Evolutionary conservation across 64 coral and sea anemone species (phyloP).

Genomic region (Cladopsammia gracilis): DNA sequence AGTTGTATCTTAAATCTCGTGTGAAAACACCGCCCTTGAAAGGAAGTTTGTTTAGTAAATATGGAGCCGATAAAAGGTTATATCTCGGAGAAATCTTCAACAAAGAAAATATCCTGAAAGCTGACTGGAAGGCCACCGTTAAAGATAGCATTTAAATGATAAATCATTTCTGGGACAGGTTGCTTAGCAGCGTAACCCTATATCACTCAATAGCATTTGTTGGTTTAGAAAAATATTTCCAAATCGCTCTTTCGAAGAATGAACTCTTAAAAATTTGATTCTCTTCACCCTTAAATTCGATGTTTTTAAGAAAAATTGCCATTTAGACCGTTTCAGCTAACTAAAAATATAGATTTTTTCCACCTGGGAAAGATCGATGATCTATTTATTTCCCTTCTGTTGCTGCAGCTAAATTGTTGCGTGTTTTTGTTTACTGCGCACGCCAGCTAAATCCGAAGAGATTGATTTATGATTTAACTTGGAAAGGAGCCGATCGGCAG

Average conservation of each 20-base stretch:
- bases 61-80: not conserved
- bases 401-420: not conserved
- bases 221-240: not conserved
- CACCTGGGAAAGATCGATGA: not conserved
- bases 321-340: not conserved
- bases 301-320: not conserved
- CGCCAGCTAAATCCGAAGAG: not conserved
- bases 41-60: not conserved
- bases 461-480: constrained; percentile 61
- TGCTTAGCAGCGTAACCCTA: not conserved
- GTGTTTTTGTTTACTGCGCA: not conserved
- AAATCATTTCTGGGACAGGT: constrained; percentile 23
- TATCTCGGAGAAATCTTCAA: not conserved
- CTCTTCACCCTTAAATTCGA: not conserved
- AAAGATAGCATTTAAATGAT: constrained; percentile 51
- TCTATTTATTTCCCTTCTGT: not conserved
- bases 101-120: not conserved
- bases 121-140: not conserved
- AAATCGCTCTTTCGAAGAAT: not conserved
- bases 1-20: not conserved
- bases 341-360: not conserved
- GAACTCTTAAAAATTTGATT: not conserved
- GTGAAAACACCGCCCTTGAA: not conserved
- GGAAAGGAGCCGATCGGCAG: not conserved
- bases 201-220: not conserved